Base-by-base conservation (phyloP, 2,888 invertebrate genomes). In the Toxonevra muliebris region DNA sequence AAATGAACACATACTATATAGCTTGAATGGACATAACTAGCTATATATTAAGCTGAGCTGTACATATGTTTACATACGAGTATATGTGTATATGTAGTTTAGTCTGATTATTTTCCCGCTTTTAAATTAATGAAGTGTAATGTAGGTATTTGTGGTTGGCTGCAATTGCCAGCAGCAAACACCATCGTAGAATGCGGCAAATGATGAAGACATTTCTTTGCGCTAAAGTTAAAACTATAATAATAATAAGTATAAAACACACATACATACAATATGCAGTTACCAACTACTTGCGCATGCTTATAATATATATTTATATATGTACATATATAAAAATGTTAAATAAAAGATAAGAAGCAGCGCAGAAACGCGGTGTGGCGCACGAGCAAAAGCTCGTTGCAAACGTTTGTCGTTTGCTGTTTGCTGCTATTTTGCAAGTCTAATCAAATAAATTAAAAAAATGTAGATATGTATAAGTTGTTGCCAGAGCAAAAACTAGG, bases 371-470 rank as follows among this genome's bases (percentile, higher is more conserved):
- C 50, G 43, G 40, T 9, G 40, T 50, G 17, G 15, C n/a, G 15
- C 52, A 52, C 15, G n/a, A 17, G 15, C 43, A 5, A 3, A 13
- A 12, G 8, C 15, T n/a, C 30, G 61, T 55, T 55, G 61, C 61
- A 41, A 58, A n/a, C 41, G 66, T n/a, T 61, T 43, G 48, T 48
- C 54, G 45, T 61, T 53, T 53, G 45, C 59, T 41, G 17, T 15
- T 20, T 63, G 40, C n/a, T 61, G 69, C 61, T 15, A 17, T 57
- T 63, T 74, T 75, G 75, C 71, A 70, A 65, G 61, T 66, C 71
- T 70, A 72, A 70, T 72, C 69, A 74, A 71, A 71, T 74, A 72
- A 79, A 76, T 77, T 71, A 69, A 75, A 76, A 76, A 70, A 69
- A 43, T n/a, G 48, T 42, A 58, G 13, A 42, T 55, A 45, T 60